Conservation (phyloP, 2,888 invertebrate genomes). For the Taphrorychus bicolor region DNA sequence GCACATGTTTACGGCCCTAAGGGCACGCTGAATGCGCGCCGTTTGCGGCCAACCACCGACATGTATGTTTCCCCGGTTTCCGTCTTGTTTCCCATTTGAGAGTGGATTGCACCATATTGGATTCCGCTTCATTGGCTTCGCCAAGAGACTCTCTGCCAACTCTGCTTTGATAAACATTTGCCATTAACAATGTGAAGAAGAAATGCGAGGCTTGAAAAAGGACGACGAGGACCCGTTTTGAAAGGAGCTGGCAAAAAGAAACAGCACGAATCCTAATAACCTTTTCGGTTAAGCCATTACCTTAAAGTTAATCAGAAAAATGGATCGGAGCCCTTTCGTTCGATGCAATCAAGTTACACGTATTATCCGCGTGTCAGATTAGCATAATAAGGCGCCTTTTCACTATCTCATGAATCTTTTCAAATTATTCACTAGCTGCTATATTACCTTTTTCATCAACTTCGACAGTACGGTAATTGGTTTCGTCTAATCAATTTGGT, state of each 20-base stretch:
- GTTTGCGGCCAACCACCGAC: conserved; percentile 35
- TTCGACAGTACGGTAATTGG: conserved; percentile 39
- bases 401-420: conserved; percentile 29
- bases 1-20: conserved; percentile 43
- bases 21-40: conserved; percentile 23
- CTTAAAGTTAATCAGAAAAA: conserved; percentile 3
- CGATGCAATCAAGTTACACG: conserved; percentile 9
- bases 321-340: conserved; percentile 5
- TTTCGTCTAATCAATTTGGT: conserved; percentile 39
- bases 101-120: not conserved
- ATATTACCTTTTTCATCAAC: conserved; percentile 38
- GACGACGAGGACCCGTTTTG: not conserved
- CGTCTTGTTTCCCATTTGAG: conserved; percentile 25
- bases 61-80: conserved; percentile 26
- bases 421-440: conserved; percentile 32
- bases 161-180: not conserved
- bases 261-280: not conserved
- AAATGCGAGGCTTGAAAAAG: not conserved
- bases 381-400: conserved; percentile 27
- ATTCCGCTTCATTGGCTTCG: not conserved
- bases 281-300: not conserved
- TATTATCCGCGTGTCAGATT: conserved; percentile 20
- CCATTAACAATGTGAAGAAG: not conserved
- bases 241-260: not conserved
- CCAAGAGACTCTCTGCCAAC: not conserved